Evolutionary conservation across 2,888 invertebrate genomes (phyloP).

Genomic region (Tetropium fuscum): DNA sequence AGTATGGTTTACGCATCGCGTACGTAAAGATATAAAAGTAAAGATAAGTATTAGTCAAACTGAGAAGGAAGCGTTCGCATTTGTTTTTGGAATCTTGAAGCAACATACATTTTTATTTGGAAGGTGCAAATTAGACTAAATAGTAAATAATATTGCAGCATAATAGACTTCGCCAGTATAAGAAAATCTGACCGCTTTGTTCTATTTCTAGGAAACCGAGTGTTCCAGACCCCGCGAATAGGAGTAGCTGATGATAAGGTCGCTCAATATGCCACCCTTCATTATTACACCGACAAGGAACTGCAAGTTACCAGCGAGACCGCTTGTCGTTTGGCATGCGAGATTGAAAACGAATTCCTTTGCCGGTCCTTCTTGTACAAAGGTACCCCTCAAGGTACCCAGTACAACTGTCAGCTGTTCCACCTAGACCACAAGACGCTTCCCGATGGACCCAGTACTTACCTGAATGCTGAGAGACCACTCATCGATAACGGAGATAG

Average conservation of each 20-base stretch:
- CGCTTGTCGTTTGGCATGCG: conserved; percentile 91
- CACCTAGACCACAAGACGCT: conserved; percentile 93
- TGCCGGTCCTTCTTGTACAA: conserved; percentile 85
- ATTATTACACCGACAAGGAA: conserved; percentile 95
- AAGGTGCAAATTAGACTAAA: too few species aligned
- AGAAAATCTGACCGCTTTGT: not conserved
- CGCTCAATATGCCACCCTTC: conserved; percentile 90
- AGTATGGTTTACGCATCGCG: too few species aligned
- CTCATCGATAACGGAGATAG: conserved; percentile 92
- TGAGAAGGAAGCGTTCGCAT: too few species aligned
- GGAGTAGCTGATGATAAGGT: conserved; percentile 94
- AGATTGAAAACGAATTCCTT: conserved; percentile 92
- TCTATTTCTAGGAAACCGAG: conserved; percentile 67
- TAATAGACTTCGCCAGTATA: not conserved
- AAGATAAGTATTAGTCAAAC: too few species aligned
- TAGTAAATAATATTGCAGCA: too few species aligned
- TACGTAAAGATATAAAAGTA: too few species aligned
- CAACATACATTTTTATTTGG: too few species aligned
- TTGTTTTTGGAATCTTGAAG: too few species aligned
- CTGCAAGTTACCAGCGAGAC: conserved; percentile 89
- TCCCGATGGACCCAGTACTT: conserved; percentile 93
- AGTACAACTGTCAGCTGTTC: conserved; percentile 92
- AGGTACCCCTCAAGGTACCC: conserved; percentile 71
- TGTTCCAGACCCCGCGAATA: conserved; percentile 84
- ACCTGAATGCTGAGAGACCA: conserved; percentile 89